A percentile compares a stretch with the other conserved stretches of the same genome.
Evolutionary conservation across 2,797 vertebrate species (phyloP).

Genomic region (Lacerta bilineata): DNA sequence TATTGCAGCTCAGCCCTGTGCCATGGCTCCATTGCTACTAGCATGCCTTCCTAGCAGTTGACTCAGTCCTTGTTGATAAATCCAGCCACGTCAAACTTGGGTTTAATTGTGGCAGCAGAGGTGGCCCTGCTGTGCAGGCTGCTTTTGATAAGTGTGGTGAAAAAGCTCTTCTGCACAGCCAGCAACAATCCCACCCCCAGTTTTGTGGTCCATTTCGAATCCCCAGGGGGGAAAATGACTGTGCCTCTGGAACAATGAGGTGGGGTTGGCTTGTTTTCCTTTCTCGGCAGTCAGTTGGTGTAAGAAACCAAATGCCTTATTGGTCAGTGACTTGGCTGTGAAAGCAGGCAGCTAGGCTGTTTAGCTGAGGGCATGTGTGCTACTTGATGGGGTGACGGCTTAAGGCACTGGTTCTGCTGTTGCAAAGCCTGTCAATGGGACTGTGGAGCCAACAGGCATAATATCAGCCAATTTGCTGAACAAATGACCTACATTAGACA

Average conservation of each 20-base stretch:
- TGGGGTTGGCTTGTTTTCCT: neutral
- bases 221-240: neutral
- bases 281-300: constrained; percentile 1
- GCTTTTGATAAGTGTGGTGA: constrained; percentile 10
- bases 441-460: constrained; percentile 7
- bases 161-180: constrained; percentile 1
- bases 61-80: neutral
- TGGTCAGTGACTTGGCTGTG: constrained; percentile 12
- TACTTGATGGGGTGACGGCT: neutral
- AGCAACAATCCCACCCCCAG: too few relatives aligned
- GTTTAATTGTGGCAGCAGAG: constrained; percentile 10
- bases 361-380: neutral
- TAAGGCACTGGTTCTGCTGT: neutral
- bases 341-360: constrained; percentile 6
- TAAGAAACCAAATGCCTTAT: neutral
- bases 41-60: neutral
- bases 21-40: neutral
- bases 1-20: neutral
- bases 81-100: neutral
- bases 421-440: neutral
- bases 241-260: neutral
- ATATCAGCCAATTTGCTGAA: constrained; percentile 25
- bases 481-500: constrained; percentile 39
- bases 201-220: neutral
- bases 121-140: constrained; percentile 18